A percentile compares a stretch with the other conserved stretches of the same genome.
Evolutionary conservation across 2,113 vertebrate species (phyloP).

Genomic region (Bos indicus): DNA sequence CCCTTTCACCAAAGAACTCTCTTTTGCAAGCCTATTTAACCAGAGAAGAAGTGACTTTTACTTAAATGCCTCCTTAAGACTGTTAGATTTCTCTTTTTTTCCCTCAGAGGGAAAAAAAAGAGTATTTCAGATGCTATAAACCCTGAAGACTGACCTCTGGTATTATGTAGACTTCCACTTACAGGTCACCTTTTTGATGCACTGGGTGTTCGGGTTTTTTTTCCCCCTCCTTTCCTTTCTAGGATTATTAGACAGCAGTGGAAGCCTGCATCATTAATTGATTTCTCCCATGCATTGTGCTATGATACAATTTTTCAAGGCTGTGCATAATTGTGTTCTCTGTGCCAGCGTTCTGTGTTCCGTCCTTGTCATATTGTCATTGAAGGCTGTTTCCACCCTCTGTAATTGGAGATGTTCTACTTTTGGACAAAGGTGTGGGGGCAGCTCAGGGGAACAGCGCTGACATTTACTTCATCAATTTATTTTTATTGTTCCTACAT

Average conservation of each 20-base stretch:
- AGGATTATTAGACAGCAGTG: constrained; percentile 83
- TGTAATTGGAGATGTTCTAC: constrained; percentile 92
- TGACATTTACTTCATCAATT: constrained; percentile 93
- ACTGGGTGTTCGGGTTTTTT: neutral
- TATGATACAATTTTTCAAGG: constrained; percentile 89
- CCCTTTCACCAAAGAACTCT: constrained; percentile 66
- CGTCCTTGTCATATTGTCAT: constrained; percentile 90
- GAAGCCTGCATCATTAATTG: constrained; percentile 86
- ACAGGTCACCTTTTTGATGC: constrained; percentile 70
- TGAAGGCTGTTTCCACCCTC: constrained; percentile 88
- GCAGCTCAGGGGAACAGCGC: constrained; percentile 89
- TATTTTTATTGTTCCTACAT: constrained; percentile 93
- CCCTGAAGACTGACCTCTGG: constrained; percentile 69
- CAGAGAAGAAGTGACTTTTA: constrained; percentile 72
- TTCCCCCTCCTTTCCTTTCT: constrained; percentile 67
- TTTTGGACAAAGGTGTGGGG: constrained; percentile 92
- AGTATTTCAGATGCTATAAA: constrained; percentile 58
- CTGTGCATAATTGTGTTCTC: constrained; percentile 89
- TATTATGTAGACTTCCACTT: constrained; percentile 76
- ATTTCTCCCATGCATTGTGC: constrained; percentile 86
- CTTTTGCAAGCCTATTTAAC: constrained; percentile 74
- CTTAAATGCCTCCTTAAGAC: constrained; percentile 75
- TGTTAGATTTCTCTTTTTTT: constrained; percentile 47
- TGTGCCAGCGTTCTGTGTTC: constrained; percentile 82
- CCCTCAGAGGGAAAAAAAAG: constrained; percentile 29